Conservation (phyloP, 2,888 invertebrate genomes). For the Apodemia hepburni region DNA sequence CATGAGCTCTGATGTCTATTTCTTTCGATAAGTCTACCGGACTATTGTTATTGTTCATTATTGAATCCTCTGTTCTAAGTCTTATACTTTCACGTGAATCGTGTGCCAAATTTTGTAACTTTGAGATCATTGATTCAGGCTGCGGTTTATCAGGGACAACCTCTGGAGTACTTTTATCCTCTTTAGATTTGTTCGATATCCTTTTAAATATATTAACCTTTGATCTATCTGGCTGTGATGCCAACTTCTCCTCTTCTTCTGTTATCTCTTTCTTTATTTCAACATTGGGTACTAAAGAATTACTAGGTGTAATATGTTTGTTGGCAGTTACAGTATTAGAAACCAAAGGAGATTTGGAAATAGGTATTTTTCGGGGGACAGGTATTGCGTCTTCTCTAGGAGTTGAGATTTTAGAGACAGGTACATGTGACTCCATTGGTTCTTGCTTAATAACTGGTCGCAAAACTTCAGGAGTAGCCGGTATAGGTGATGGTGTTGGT, state of each 20-base stretch:
- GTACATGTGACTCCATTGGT: conserved; percentile 46
- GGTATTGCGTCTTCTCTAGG: conserved; percentile 64
- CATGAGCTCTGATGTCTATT: conserved; percentile 71
- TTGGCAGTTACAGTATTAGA: conserved; percentile 57
- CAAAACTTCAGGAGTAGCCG: conserved; percentile 41
- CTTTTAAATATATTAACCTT: conserved; percentile 94
- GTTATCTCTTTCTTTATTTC: conserved; percentile 76
- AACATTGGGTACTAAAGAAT: conserved; percentile 53
- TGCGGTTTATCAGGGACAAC: conserved; percentile 62
- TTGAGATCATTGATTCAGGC: conserved; percentile 67
- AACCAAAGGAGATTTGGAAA: conserved; percentile 69
- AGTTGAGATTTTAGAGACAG: conserved; percentile 40
- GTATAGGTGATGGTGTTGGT: conserved; percentile 40
- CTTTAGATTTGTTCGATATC: conserved; percentile 88
- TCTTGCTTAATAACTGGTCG: conserved; percentile 64
- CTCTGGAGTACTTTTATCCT: conserved; percentile 75
- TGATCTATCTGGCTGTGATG: conserved; percentile 90
- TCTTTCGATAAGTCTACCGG: conserved; percentile 73
- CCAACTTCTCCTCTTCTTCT: conserved; percentile 81
- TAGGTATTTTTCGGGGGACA: conserved; percentile 72
- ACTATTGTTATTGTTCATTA: conserved; percentile 76
- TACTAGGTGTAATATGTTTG: conserved; percentile 48
- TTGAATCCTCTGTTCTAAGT: conserved; percentile 57
- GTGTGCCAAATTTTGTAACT: conserved; percentile 59
- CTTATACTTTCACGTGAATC: conserved; percentile 50